phyloP scores from a whole-genome alignment of 64 coral and sea anemone genomes.

The Montipora efflorescens region DNA sequence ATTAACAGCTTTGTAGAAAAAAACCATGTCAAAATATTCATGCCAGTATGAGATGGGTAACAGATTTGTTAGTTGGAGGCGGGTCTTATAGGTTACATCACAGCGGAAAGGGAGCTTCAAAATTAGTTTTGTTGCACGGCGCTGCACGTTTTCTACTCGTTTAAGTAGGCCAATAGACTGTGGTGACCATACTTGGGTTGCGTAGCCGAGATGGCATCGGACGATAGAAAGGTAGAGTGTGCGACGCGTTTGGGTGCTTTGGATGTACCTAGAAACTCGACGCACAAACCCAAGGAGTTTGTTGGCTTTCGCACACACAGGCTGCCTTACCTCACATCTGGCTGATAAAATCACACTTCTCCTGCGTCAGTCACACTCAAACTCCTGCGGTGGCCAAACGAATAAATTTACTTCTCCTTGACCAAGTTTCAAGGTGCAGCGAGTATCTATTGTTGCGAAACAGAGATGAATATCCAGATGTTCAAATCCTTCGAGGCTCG shows the following conservation, averaged over 20 bases:
- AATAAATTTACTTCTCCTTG: too few species aligned
- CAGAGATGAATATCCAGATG: too few species aligned
- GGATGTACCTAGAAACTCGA: slow-evolving; percentile 30
- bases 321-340: too few species aligned
- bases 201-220: slow-evolving; percentile 25
- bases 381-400: too few species aligned
- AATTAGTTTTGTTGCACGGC: slow-evolving; percentile 46
- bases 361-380: too few species aligned
- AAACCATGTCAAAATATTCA: slow-evolving; percentile 59
- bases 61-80: slow-evolving; percentile 31
- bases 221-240: slow-evolving; percentile 50
- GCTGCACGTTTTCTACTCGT: slow-evolving; percentile 43
- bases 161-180: slow-evolving; percentile 47
- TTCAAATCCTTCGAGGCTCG: too few species aligned
- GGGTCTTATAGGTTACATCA: slow-evolving; percentile 50
- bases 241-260: slow-evolving; percentile 24
- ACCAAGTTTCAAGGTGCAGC: too few species aligned
- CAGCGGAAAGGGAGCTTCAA: slow-evolving; percentile 49
- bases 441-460: too few species aligned
- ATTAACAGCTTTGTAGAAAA: slow-evolving; percentile 36
- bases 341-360: too few species aligned
- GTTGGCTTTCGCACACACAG: slow-evolving; percentile 24
- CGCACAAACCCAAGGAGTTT: slow-evolving; percentile 52
- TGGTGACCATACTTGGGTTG: slow-evolving; percentile 70
- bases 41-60: slow-evolving; percentile 69